Percentiles rank a stretch among this genome's conserved stretches.
phyloP scores from a whole-genome alignment of 2,888 invertebrate species.

The Sminthurides aquaticus region DNA sequence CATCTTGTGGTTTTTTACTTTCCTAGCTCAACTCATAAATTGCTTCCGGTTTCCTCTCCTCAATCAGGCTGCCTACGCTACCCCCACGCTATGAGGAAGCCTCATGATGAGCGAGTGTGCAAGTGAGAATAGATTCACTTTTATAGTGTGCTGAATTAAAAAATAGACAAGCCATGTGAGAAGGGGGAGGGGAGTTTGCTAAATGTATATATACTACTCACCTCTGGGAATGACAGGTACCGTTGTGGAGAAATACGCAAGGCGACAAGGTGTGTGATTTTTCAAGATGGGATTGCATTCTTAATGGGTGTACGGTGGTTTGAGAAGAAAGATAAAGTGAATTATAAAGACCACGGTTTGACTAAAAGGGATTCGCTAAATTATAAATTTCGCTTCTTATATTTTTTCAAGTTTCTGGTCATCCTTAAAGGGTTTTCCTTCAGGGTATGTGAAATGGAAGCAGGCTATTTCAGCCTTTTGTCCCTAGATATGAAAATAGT shows the following conservation, averaged over 20 bases:
- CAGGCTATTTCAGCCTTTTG: no score
- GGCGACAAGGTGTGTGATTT: background rate
- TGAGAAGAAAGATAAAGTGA: background rate
- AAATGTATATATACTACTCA: no score
- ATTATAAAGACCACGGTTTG: background rate
- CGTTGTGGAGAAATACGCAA: background rate
- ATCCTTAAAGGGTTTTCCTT: no score
- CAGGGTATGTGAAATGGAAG: no score
- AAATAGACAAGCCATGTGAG: background rate
- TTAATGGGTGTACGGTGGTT: background rate
- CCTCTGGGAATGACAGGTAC: background rate
- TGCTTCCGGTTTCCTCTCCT: conserved; percentile 13
- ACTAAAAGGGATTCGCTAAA: no score
- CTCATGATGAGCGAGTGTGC: background rate
- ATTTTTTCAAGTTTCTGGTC: no score
- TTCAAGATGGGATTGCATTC: background rate
- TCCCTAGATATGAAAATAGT: no score
- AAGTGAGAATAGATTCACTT: background rate
- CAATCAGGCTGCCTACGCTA: no score
- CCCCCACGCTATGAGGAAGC: no score
- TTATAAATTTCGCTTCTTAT: no score
- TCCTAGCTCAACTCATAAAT: conserved; percentile 5
- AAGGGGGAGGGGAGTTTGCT: background rate
- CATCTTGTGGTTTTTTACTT: conserved; percentile 20
- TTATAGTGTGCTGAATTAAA: background rate